phyloP scores from a whole-genome alignment of 2,888 invertebrate species.

The Lathronympha strigana region DNA sequence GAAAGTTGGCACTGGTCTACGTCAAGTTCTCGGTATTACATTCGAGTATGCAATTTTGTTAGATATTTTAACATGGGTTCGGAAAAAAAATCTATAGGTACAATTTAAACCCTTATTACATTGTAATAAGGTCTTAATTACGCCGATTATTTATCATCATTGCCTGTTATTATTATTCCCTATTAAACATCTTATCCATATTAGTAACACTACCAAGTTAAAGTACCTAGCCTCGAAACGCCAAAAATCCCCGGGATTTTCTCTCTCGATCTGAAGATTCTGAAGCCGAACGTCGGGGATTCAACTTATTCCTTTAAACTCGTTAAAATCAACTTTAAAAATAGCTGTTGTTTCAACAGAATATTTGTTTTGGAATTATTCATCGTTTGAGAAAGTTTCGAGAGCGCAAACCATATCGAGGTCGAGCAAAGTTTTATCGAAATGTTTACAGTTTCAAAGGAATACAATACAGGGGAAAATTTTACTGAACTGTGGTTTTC shows the following conservation, averaged over 20 bases:
- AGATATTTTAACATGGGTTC: no score
- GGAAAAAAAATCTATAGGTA: no score
- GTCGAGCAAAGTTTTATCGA: slow-evolving; percentile 20
- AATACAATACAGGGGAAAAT: not conserved
- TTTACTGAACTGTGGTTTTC: not conserved
- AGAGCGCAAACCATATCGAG: slow-evolving; percentile 24
- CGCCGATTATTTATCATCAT: no score
- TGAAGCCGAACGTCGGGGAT: not conserved
- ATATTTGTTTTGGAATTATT: slow-evolving; percentile 29
- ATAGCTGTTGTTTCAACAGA: slow-evolving; percentile 22
- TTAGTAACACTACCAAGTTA: not conserved
- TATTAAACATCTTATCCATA: not conserved
- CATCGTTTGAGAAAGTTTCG: slow-evolving; percentile 23
- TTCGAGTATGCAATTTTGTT: no score
- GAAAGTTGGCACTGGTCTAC: no score
- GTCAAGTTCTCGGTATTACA: no score
- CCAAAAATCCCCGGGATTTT: slow-evolving; percentile 3
- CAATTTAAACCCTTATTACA: no score
- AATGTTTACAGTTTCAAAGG: slow-evolving; percentile 19
- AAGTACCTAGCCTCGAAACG: not conserved
- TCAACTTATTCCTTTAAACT: slow-evolving; percentile 23
- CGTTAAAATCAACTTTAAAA: slow-evolving; percentile 15
- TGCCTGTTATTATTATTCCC: no score
- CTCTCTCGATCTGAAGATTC: slow-evolving; percentile 7
- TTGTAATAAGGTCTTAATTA: no score